Evolutionary conservation across 1,140 invertebrate species (phyloP).

Genomic region (Trichonephila inaurata): DNA sequence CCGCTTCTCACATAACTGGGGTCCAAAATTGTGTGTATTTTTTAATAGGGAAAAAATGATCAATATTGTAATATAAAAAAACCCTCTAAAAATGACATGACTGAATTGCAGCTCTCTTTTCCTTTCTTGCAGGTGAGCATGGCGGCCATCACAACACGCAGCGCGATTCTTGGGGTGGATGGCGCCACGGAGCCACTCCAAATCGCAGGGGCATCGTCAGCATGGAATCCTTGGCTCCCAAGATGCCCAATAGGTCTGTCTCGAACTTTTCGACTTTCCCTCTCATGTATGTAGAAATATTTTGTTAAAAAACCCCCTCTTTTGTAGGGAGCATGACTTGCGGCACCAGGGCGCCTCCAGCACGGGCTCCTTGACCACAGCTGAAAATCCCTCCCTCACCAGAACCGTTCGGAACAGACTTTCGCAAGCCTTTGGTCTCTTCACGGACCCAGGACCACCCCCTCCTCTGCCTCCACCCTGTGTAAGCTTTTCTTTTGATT

Average conservation of each 20-base stretch:
- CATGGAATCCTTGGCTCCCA: conserved; percentile 52
- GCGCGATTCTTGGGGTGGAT: conserved; percentile 64
- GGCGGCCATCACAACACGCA: conserved; percentile 33
- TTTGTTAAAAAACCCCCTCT: not conserved
- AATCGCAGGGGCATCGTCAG: conserved; percentile 61
- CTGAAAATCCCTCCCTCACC: conserved; percentile 55
- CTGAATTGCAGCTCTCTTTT: not conserved
- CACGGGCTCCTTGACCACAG: not conserved
- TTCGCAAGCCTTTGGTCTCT: conserved; percentile 47
- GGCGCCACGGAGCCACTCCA: conserved; percentile 33
- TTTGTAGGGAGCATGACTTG: not conserved
- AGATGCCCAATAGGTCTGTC: not conserved
- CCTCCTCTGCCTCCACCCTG: not conserved
- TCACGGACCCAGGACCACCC: not conserved
- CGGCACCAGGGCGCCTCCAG: conserved; percentile 17
- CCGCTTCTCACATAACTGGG: too few relatives aligned
- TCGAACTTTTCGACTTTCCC: too few relatives aligned
- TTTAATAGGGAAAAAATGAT: too few relatives aligned
- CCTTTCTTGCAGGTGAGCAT: conserved; percentile 21
- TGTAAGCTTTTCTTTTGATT: conserved; percentile 24
- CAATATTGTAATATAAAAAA: too few relatives aligned
- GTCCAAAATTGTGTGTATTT: too few relatives aligned
- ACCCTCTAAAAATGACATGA: too few relatives aligned
- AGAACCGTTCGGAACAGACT: conserved; percentile 60
- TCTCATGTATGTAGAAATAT: not conserved